Evolutionary conservation across 1,140 invertebrate genomes (phyloP).

Genomic region (Triops longicaudatus): DNA sequence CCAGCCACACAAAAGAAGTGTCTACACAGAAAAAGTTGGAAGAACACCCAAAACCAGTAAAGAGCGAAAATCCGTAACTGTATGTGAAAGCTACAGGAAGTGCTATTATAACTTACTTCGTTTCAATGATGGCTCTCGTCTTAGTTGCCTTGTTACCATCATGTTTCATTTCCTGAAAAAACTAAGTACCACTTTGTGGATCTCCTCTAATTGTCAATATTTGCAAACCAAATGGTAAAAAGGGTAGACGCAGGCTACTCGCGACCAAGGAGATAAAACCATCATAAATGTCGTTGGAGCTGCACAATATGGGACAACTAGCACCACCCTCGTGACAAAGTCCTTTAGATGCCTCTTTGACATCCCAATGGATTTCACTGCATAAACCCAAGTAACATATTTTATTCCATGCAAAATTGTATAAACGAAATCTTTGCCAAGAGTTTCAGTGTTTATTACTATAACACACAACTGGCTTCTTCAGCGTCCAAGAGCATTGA

Average conservation of each 20-base stretch:
- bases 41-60: neutral
- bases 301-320: too few relatives aligned
- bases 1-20: neutral
- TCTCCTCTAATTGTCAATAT: neutral
- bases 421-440: too few relatives aligned
- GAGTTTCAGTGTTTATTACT: too few relatives aligned
- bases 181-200: neutral
- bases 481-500: too few relatives aligned
- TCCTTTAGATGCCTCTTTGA: too few relatives aligned
- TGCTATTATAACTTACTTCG: neutral
- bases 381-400: too few relatives aligned
- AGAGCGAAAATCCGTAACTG: neutral
- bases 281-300: neutral
- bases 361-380: too few relatives aligned
- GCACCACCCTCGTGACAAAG: too few relatives aligned
- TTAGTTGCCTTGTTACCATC: neutral
- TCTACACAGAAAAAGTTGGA: neutral
- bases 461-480: too few relatives aligned
- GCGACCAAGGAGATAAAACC: neutral
- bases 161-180: neutral
- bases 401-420: too few relatives aligned
- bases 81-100: neutral
- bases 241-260: neutral
- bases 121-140: constrained; percentile 9
- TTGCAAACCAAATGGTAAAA: neutral